These are phyloP conservation scores for Anastatus disparis DNA, from an alignment of 1,140 invertebrate genomes.

Conservation along the genomic window DNA sequence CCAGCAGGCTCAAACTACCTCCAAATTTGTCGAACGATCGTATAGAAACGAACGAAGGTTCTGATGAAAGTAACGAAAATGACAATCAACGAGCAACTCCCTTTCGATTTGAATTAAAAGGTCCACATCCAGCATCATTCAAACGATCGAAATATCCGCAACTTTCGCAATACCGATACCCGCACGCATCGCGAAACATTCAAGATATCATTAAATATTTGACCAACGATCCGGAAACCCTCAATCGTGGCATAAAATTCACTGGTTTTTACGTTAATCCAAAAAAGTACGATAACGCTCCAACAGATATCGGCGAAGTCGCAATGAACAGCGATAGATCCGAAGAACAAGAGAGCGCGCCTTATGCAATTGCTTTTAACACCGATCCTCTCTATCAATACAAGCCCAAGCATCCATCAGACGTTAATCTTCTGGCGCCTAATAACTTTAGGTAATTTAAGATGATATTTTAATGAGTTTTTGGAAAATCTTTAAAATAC, in stretches of 20 bases:
- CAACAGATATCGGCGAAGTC: constrained; percentile 45
- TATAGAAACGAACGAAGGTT: background rate
- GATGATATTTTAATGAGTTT: no score
- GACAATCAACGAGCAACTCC: constrained; percentile 43
- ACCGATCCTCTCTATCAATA: constrained; percentile 66
- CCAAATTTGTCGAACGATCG: no score
- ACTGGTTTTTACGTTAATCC: constrained; percentile 60
- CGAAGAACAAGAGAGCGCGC: constrained; percentile 43
- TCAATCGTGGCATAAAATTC: constrained; percentile 59
- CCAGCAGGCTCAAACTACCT: background rate
- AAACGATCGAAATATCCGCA: constrained; percentile 64
- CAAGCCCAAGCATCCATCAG: constrained; percentile 67
- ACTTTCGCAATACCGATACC: constrained; percentile 61
- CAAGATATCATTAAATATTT: constrained; percentile 68
- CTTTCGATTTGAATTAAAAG: constrained; percentile 58
- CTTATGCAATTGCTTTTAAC: constrained; percentile 39
- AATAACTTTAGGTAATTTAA: constrained; percentile 62
- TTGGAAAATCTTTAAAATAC: no score
- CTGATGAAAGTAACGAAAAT: background rate
- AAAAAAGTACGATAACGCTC: constrained; percentile 56
- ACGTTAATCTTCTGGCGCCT: constrained; percentile 67
- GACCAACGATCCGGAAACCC: constrained; percentile 49
- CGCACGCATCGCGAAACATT: constrained; percentile 64
- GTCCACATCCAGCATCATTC: constrained; percentile 56
- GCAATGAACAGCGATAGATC: constrained; percentile 48